phyloP scores from a whole-genome alignment of 2,797 vertebrate species.

The Chromis chromis region DNA sequence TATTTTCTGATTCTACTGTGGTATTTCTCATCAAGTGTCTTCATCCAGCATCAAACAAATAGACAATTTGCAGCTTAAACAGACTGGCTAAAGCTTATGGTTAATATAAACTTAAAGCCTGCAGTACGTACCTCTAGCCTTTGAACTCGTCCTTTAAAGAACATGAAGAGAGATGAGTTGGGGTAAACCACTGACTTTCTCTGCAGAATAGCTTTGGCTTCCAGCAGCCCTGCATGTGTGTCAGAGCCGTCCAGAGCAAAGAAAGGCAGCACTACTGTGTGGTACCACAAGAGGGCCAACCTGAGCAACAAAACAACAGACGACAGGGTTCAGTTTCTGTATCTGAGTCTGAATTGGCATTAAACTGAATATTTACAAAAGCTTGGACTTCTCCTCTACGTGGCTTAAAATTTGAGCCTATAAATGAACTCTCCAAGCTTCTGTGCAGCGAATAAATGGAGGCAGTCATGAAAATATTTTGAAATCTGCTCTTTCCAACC shows the following conservation, averaged over 20 bases:
- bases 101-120: not conserved
- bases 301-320: slow-evolving; percentile 75
- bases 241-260: slow-evolving; percentile 97
- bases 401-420: not conserved
- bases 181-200: slow-evolving; percentile 96
- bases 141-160: slow-evolving; percentile 98
- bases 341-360: not conserved
- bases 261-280: slow-evolving; percentile 98
- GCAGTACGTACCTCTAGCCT: slow-evolving; percentile 90
- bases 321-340: not conserved
- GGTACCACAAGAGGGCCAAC: slow-evolving; percentile 97
- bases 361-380: not conserved
- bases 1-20: not conserved
- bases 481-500: too few relatives aligned
- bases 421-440: not conserved
- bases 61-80: not conserved
- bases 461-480: not conserved
- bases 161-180: slow-evolving; percentile 99
- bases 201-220: slow-evolving; percentile 97
- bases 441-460: not conserved
- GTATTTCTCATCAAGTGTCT: not conserved
- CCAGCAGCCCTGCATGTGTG: slow-evolving; percentile 90
- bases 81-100: not conserved
- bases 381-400: too few relatives aligned
- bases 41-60: slow-evolving; percentile 3